Evolutionary conservation across 2,797 vertebrate genomes (phyloP).

Genomic region (Lepilemur septentrionalis): DNA sequence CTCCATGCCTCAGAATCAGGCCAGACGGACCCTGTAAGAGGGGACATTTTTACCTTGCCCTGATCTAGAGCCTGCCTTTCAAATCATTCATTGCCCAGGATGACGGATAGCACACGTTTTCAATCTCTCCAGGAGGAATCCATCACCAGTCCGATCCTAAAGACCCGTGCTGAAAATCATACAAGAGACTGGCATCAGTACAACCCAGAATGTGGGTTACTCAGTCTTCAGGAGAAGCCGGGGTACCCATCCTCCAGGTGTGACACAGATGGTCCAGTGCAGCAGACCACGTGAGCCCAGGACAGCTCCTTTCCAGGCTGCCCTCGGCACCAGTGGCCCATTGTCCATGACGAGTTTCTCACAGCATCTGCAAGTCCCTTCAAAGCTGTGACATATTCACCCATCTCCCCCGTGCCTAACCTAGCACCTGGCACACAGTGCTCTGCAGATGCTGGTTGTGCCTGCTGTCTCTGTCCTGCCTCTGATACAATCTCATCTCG

Average conservation of each 20-base stretch:
- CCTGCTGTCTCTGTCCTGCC: background rate
- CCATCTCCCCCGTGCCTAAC: background rate
- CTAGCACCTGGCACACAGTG: too few species aligned
- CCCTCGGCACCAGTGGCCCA: fast-evolving
- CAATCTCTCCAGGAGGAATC: too few species aligned
- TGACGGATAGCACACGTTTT: background rate
- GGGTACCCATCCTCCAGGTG: too few species aligned
- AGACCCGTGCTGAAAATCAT: background rate
- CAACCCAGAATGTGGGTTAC: background rate
- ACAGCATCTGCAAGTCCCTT: background rate
- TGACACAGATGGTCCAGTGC: background rate
- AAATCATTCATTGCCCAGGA: background rate
- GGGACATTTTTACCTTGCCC: background rate
- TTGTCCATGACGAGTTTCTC: background rate
- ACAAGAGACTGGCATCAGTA: background rate
- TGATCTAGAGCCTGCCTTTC: background rate
- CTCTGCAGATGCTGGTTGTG: background rate
- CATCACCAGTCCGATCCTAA: background rate
- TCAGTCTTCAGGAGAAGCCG: background rate
- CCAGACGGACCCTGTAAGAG: background rate
- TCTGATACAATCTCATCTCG: background rate
- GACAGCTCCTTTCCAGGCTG: background rate
- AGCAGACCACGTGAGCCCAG: background rate
- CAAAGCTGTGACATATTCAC: background rate
- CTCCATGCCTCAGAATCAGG: background rate